A percentile compares a stretch with the other conserved stretches of the same genome.
Evolutionary conservation across 2,888 invertebrate genomes (phyloP).

Genomic region (Pasiphila rectangulata): DNA sequence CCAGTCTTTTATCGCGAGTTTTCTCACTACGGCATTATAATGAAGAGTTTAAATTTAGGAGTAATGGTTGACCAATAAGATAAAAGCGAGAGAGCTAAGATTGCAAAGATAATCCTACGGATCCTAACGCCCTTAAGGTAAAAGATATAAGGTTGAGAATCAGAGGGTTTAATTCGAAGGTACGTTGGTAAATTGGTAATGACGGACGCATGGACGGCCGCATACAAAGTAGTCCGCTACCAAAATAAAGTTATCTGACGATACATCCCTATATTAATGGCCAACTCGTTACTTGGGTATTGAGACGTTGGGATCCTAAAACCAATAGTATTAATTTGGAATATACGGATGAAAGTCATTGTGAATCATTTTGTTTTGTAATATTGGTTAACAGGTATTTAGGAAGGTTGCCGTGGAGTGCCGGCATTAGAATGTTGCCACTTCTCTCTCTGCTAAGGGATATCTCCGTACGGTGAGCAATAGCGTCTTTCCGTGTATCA

Average conservation of each 20-base stretch:
- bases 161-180: constrained; percentile 20
- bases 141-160: constrained; percentile 44
- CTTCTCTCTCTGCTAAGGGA: no score
- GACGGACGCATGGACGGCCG: constrained; percentile 76
- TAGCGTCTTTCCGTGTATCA: no score
- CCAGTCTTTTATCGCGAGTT: constrained; percentile 69
- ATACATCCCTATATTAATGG: constrained; percentile 80
- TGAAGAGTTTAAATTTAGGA: constrained; percentile 81
- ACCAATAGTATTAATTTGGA: constrained; percentile 62
- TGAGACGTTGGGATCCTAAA: constrained; percentile 72
- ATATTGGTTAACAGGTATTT: no score
- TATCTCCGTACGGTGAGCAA: no score
- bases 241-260: constrained; percentile 80
- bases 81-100: constrained; percentile 74
- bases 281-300: constrained; percentile 79
- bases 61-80: constrained; percentile 81
- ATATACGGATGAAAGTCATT: constrained; percentile 56
- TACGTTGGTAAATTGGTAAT: constrained; percentile 62
- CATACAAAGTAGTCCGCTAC: constrained; percentile 80
- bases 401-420: no score
- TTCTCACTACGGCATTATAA: constrained; percentile 77
- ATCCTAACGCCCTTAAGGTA: constrained; percentile 30
- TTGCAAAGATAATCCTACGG: constrained; percentile 40
- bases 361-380: no score
- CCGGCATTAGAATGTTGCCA: no score